Evolutionary conservation across 2,888 invertebrate species (phyloP), one percentile per base, ranked within the genome.

Genomic region (Heliconius aoede): DNA sequence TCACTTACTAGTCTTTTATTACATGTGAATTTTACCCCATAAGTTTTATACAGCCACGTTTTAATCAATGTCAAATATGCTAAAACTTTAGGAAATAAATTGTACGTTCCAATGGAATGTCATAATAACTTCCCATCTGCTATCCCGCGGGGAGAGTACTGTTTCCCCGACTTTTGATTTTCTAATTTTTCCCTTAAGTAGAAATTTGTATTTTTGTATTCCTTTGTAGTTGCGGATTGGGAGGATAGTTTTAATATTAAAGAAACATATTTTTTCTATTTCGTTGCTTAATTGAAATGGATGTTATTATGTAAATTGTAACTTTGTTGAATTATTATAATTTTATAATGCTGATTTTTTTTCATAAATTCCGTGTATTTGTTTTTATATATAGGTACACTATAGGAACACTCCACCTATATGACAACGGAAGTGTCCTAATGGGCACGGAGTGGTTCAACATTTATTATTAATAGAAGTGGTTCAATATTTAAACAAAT

Each of bases 81-180:
- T 64, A 32, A 62, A 62, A 32, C n/a, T 32, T 62, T 36, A 64
- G n/a, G 13, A n/a, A 64, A 9, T 64, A 64, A 64, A 64, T 64
- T 64, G 64, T 24, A 64, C 64, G 11, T n/a, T 36, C 32, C 21
- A 32, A 64, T 24, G 36, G 32, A 64, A 64, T 36, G 36, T 36
- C 36, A 13, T 64, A 64, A 64, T 64, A 36, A 64, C 32, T n/a
- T 36, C 13, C 36, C 64, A 64, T 64, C 64, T 36, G 64, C 2
- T 36, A 2, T 64, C 36, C 36, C 62, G n/a, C n/a, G 15, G 64
- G 62, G 13, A 64, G 64, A 1, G 64, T 24, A 64, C 24, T 64
- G 64, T 64, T 24, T 64, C 64, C 32, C 24, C 24, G 64, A 64
- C 64, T 64, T 64, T 64, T 15, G 36, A 64, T 36, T 36, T 32